phyloP scores from a whole-genome alignment of 2,888 invertebrate genomes.

The Zele albiditarsus region DNA sequence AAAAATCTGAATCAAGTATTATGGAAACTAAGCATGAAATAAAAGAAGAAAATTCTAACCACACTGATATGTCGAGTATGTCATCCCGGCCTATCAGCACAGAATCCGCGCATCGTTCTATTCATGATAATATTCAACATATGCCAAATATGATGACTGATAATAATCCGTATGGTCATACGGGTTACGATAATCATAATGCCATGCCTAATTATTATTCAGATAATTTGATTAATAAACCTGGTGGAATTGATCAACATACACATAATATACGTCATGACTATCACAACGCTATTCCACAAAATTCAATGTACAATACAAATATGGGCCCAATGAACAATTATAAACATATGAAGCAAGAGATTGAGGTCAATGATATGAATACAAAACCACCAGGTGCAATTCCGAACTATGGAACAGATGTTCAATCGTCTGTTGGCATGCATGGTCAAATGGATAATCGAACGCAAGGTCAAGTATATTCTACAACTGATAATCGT shows the following conservation, averaged over 20 bases:
- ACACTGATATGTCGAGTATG: constrained; percentile 63
- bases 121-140: constrained; percentile 57
- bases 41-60: constrained; percentile 66
- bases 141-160: constrained; percentile 56
- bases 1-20: constrained; percentile 41
- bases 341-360: constrained; percentile 59
- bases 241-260: constrained; percentile 50
- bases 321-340: constrained; percentile 49
- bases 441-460: constrained; percentile 56
- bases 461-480: constrained; percentile 51
- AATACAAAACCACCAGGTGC: constrained; percentile 47
- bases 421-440: constrained; percentile 49
- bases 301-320: constrained; percentile 59
- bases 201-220: constrained; percentile 58
- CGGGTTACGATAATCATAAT: constrained; percentile 59
- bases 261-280: constrained; percentile 53
- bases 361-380: constrained; percentile 58
- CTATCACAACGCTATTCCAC: constrained; percentile 59
- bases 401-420: constrained; percentile 55
- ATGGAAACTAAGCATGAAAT: constrained; percentile 62
- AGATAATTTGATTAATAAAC: constrained; percentile 58
- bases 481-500: constrained; percentile 56
- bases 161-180: constrained; percentile 54
- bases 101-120: constrained; percentile 59
- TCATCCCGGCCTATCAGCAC: constrained; percentile 61